Evolutionary conservation across 1,140 invertebrate genomes (phyloP), one percentile per base, ranked within the genome.

Genomic region (Pinna nobilis): DNA sequence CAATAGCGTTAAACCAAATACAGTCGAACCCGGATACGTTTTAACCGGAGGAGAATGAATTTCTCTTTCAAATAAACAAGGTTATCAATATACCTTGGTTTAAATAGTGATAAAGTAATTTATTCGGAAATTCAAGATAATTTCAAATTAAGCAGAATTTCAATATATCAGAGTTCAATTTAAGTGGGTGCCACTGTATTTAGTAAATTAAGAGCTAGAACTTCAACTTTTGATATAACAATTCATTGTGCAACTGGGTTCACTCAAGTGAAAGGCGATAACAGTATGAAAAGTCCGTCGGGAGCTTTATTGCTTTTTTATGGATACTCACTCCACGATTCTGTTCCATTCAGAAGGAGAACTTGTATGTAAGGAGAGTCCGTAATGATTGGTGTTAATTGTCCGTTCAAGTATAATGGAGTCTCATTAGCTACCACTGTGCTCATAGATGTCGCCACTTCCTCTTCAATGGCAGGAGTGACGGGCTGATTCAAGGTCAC

Each of bases 331-430:
- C 6, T 53, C 11, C 51, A 11, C 2, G 25, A 23, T 23, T 37
- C 9, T 51, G 63, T 66, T 44, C 63, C 63, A 66, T 66, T 51
- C 7, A 9, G n/a, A 23, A 30, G 30, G 5, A 35, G 20, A 37
- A 66, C 33, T 23, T 35, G 37, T 47, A 66, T 66, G 13, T 66
- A 66, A n/a, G 63, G 63, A n/a, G 63, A 66, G 28, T 66, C 49
- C n/a, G 44, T 39, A 25, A 66, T 28, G 11, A 66, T 49, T 11
- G 44, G 41, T 3, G 51, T 33, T 6, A 49, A 1, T 1, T 3
- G 20, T 3, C 51, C 28, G 20, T 53, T 20, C 6, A 66, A 20
- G 2, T 51, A 11, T 11, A 66, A 23, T 25, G 63, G 63, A 47
- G 28, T 51, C n/a, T 51, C 37, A 15, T 66, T 7, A 32, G 51